Conservation (phyloP, 2,888 invertebrate species). For the Exocentrus adspersus region DNA sequence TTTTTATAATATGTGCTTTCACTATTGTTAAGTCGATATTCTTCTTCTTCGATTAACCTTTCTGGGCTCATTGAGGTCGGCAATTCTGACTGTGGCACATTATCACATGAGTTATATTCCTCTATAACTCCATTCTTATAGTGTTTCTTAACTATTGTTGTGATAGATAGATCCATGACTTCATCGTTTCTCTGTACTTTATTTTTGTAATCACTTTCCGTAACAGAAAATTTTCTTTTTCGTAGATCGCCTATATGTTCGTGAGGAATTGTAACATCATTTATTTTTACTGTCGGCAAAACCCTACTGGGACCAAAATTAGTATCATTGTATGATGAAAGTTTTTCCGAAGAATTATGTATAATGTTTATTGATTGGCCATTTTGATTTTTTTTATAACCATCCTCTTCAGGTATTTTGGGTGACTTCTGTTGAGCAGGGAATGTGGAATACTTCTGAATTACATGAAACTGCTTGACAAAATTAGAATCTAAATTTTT, state of each 20-base stretch:
- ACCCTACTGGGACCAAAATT: constrained; percentile 22
- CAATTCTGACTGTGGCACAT: neutral
- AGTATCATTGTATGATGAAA: constrained; percentile 25
- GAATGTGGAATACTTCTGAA: constrained; percentile 51
- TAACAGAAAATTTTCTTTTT: constrained; percentile 38
- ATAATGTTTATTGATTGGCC: constrained; percentile 12
- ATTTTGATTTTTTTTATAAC: constrained; percentile 14
- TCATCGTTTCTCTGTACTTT: constrained; percentile 57
- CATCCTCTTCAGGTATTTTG: constrained; percentile 15
- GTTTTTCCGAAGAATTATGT: constrained; percentile 13
- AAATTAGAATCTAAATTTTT: constrained; percentile 51
- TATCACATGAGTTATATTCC: neutral
- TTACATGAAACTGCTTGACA: constrained; percentile 62
- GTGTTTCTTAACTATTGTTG: constrained; percentile 19
- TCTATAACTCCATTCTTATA: neutral
- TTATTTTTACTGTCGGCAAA: constrained; percentile 51
- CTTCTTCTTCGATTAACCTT: constrained; percentile 26
- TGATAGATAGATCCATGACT: constrained; percentile 59
- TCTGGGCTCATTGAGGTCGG: neutral
- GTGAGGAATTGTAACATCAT: constrained; percentile 47
- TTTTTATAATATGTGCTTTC: constrained; percentile 25
- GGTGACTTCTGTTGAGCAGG: constrained; percentile 29
- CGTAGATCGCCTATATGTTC: constrained; percentile 35
- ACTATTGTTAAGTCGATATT: constrained; percentile 19
- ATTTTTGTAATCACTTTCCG: constrained; percentile 33